Evolutionary conservation across 2,113 vertebrate genomes (phyloP).

Genomic region (Manacus vitellinus): DNA sequence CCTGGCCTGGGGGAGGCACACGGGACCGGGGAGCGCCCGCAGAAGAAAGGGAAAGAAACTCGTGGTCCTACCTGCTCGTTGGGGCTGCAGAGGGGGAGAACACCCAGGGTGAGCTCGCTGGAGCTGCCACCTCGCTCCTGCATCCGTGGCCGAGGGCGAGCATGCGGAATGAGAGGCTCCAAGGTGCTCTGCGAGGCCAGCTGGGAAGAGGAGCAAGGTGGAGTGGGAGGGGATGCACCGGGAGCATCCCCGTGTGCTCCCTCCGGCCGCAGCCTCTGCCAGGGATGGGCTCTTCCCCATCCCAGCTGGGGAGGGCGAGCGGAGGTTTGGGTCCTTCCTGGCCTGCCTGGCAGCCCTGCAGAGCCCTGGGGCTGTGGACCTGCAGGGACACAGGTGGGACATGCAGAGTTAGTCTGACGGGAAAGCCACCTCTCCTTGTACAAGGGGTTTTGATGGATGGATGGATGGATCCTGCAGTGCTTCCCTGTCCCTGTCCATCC

Average conservation of each 20-base stretch:
- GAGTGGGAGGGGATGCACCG: rapidly evolving
- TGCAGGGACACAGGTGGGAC: background rate
- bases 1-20: background rate
- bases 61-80: background rate
- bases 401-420: rapidly evolving
- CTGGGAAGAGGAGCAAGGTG: background rate
- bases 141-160: background rate
- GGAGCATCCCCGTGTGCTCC: rapidly evolving
- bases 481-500: background rate
- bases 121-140: background rate
- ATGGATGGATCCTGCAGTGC: background rate
- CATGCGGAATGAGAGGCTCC: rapidly evolving
- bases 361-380: background rate
- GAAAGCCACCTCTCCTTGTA: background rate
- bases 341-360: background rate
- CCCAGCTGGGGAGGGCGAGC: background rate
- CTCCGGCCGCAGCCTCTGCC: background rate
- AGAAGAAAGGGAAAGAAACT: background rate
- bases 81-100: background rate
- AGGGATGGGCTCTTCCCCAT: background rate
- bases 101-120: rapidly evolving
- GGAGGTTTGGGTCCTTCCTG: background rate
- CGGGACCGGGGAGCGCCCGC: rapidly evolving
- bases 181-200: background rate
- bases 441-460: background rate